Evolutionary conservation across 2,888 invertebrate species (phyloP), one percentile per base, ranked within the genome.

Genomic region (Onchidella celtica): DNA sequence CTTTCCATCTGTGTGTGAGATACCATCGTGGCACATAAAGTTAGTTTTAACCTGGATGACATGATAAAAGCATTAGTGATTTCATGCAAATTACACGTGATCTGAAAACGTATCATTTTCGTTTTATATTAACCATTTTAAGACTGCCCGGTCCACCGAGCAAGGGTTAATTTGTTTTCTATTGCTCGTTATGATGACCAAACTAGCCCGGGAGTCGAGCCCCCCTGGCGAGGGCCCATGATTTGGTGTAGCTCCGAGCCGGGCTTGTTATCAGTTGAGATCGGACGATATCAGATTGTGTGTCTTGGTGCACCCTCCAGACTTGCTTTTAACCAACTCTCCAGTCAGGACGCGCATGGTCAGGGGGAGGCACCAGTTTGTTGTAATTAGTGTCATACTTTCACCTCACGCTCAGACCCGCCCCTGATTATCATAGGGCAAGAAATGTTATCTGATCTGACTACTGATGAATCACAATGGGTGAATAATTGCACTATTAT

Each of bases 301-400:
- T 17, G 47, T 47, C 47, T 47, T 47, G 47, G 47, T 47, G 47
- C 47, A 17, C 47, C 47, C 47, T 11, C 47, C 47, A 17, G 9
- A 17, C 6, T 6, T 47, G 6, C 47, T 47, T 47, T 47, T 47
- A 47, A 6, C 47, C 9, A 47, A 47, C 47, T 6, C 47, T 17
- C 17, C 47, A 17, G 9, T 47, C 47, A 11, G 6, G 47, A 17
- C 47, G 47, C 47, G 47, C 47, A 6, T 17, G 47, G 47, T 17
- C 47, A 6, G 9, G 6, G 47, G 47, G n/a, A n/a, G n/a, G 17
- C 47, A 11, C 24, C 59, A n/a, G 59, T n/a, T 59, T 59, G 59
- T 14, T 59, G 59, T 59, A 59, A 59, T 59, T 59, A 59, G 59
- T 59, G 59, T n/a, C 59, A 59, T 14, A n/a, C 21, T n/a, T n/a